Evolutionary conservation across 2,797 vertebrate species (phyloP), one percentile per base, ranked within the genome.

Genomic region (Mastacembelus armatus): DNA sequence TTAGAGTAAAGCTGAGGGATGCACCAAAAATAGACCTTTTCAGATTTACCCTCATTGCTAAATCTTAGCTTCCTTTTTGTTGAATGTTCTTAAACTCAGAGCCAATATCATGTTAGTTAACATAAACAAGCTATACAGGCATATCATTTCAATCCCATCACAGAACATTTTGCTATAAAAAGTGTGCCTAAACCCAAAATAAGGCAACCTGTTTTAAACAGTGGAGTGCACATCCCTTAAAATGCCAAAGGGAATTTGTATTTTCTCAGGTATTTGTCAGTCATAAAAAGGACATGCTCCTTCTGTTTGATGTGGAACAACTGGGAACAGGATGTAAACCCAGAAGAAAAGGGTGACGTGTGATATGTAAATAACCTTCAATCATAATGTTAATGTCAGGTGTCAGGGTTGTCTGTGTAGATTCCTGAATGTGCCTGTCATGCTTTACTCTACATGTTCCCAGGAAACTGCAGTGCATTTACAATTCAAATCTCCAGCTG

Each of bases 401-500:
- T 56, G 47, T 61, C 15, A 2, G 52, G 15, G 22, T 50, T 36
- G 22, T 27, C 47, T 47, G 21, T 19, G 36, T 65, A 36, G 15
- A 3, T 36, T 14, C 11, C 24, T 27, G 22, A 40, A 58, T 18
- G 49, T 30, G 7, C 47, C 60, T 60, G 48, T 21, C 42, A 26
- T 45, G 58, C 24, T 16, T 66, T 62, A 77, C 36, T 67, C 52
- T 48, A 50, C 21, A 74, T 44, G 36, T 42, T 60, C 26, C 6
- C 16, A 27, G 67, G 64, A 78, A 76, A 47, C 55, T 26, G 43
- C 55, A 26, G 42, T 2, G 9, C 47, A 89, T 90, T 92, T 89
- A 82, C 84, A 88, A 79, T 89, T 85, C 86, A 89, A 81, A 89
- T 89, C 51, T 58, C 66, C 58, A 65, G 49, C 66, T 52, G 71